phyloP scores from a whole-genome alignment of 2,113 vertebrate genomes.

The Ranitomeya variabilis region DNA sequence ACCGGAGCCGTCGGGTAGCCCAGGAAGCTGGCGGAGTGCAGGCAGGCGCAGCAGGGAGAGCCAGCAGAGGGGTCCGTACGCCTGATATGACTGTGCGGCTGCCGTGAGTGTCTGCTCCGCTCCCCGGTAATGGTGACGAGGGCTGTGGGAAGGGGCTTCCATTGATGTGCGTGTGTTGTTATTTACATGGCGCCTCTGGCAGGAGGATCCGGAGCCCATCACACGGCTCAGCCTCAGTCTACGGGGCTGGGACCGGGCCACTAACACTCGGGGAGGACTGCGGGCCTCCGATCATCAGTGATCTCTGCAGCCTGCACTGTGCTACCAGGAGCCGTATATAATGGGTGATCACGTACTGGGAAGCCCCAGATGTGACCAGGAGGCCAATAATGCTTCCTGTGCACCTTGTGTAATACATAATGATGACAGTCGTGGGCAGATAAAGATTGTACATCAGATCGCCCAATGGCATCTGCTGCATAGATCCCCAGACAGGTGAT shows the following conservation, averaged over 20 bases:
- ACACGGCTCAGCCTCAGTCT: background rate
- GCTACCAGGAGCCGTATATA: no score
- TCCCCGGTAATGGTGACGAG: background rate
- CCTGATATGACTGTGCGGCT: slow-evolving; percentile 46
- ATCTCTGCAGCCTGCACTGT: no score
- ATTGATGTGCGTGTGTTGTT: slow-evolving; percentile 36
- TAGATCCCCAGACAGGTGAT: no score
- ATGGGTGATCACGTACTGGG: no score
- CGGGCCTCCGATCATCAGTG: background rate
- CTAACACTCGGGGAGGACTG: background rate
- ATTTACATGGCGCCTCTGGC: slow-evolving; percentile 44
- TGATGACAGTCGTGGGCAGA: no score
- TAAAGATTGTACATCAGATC: no score
- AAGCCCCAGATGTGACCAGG: no score
- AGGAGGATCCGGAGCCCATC: background rate
- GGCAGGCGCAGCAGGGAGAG: slow-evolving; percentile 9
- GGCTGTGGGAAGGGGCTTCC: background rate
- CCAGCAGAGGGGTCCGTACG: background rate
- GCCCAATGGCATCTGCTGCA: no score
- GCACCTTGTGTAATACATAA: no score
- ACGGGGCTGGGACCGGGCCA: background rate
- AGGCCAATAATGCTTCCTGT: no score
- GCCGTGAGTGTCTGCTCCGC: slow-evolving; percentile 15
- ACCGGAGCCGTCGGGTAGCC: slow-evolving; percentile 44
- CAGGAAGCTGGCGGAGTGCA: slow-evolving; percentile 43